phyloP scores from a whole-genome alignment of 2,113 vertebrate species.

The Hydropotes inermis region DNA sequence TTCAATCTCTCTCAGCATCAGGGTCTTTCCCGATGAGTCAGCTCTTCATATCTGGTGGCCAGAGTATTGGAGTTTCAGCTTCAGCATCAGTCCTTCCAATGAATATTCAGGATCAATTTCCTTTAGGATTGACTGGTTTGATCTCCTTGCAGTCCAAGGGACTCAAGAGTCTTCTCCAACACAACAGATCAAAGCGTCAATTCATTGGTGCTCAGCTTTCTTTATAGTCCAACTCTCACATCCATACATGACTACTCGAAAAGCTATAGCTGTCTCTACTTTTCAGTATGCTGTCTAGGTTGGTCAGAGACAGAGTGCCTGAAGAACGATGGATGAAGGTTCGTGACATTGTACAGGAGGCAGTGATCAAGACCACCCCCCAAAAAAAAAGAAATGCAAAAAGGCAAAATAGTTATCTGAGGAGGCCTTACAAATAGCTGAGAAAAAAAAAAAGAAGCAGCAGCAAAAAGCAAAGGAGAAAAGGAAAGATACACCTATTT shows the following conservation, averaged over 20 bases:
- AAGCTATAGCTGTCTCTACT: background rate
- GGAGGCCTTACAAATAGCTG: background rate
- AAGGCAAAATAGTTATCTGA: background rate
- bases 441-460: background rate
- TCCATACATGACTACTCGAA: background rate
- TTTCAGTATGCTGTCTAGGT: background rate
- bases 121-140: background rate
- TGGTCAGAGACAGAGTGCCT: background rate
- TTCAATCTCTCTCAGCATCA: background rate
- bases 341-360: background rate
- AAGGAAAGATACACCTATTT: background rate
- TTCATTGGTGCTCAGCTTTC: background rate
- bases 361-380: background rate
- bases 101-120: background rate
- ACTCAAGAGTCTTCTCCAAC: background rate
- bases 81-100: background rate
- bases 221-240: background rate
- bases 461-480: background rate
- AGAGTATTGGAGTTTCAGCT: background rate
- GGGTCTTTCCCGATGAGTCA: background rate
- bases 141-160: background rate
- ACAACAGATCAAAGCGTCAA: background rate
- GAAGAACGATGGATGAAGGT: background rate
- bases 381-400: background rate
- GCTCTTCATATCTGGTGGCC: background rate